These are phyloP conservation scores for Odontomyia ornata DNA, from an alignment of 2,888 invertebrate genomes.

Conservation along the genomic window DNA sequence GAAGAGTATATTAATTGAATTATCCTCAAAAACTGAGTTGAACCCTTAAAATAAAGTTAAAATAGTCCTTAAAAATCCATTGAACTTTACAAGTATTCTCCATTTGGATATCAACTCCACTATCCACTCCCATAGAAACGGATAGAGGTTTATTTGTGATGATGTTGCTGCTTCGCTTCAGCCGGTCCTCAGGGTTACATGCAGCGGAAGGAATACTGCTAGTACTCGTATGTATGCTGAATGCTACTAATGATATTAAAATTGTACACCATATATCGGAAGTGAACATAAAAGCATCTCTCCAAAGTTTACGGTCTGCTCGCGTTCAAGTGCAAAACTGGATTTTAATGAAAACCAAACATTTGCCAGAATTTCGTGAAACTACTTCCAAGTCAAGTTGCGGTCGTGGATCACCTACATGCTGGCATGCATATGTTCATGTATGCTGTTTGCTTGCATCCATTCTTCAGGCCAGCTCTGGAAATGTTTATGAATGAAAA, in stretches of 20 bases:
- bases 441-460: background rate
- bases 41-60: too few relatives aligned
- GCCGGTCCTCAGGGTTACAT: background rate
- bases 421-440: background rate
- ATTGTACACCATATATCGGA: constrained; percentile 46
- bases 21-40: too few relatives aligned
- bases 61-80: background rate
- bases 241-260: constrained; percentile 47
- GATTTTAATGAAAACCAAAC: constrained; percentile 49
- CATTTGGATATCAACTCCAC: background rate
- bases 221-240: background rate
- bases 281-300: constrained; percentile 36
- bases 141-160: background rate
- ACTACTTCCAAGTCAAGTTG: constrained; percentile 3
- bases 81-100: background rate
- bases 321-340: constrained; percentile 45
- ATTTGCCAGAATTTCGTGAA: constrained; percentile 29
- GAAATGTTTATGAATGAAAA: too few relatives aligned
- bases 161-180: background rate
- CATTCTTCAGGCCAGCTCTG: background rate
- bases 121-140: too few relatives aligned
- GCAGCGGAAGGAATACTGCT: background rate
- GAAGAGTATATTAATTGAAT: too few relatives aligned
- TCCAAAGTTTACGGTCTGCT: constrained; percentile 34
- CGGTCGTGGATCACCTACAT: background rate